These are phyloP conservation scores for Pavo muticus DNA, from an alignment of 2,113 vertebrate species.

Conservation along the genomic window DNA sequence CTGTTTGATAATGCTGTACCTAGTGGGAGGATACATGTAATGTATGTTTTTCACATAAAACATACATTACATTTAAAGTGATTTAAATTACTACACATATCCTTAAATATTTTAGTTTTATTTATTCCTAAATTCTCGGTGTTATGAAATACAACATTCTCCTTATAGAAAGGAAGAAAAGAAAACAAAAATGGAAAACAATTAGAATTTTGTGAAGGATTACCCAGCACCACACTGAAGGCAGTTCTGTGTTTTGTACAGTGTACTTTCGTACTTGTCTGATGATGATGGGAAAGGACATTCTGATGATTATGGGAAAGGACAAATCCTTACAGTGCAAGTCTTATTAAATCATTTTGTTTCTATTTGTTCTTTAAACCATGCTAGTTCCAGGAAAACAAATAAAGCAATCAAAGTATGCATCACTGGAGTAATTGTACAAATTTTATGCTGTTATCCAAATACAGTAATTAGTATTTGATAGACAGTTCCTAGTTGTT, in stretches of 20 bases:
- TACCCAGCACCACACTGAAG: fast-evolving
- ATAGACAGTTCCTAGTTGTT: neutral
- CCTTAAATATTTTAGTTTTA: no score
- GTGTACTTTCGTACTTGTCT: neutral
- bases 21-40: neutral
- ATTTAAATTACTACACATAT: no score
- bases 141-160: no score
- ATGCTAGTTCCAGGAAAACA: neutral
- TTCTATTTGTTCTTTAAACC: neutral
- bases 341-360: neutral
- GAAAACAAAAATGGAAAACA: neutral
- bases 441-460: neutral
- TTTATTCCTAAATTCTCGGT: no score
- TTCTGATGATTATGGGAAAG: neutral
- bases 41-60: neutral
- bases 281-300: no score
- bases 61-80: no score
- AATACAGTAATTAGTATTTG: neutral
- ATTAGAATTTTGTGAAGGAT: neutral
- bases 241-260: neutral
- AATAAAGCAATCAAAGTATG: neutral
- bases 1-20: neutral
- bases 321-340: neutral
- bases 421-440: neutral
- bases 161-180: no score